Conservation (phyloP, 2,888 invertebrate genomes). For the Harpalus rubripes region DNA sequence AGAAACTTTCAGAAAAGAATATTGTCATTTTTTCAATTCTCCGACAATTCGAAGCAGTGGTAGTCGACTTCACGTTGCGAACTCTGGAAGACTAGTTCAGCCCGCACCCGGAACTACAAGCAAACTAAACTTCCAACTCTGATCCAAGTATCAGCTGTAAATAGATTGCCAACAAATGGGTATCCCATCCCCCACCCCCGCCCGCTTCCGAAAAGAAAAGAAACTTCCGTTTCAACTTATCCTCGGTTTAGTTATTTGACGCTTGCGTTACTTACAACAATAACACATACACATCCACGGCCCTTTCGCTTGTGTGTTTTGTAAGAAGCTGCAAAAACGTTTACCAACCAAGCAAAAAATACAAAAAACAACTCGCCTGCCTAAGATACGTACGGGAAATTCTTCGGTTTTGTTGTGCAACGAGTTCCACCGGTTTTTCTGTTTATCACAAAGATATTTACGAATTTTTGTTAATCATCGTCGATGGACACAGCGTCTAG, state of each 20-base stretch:
- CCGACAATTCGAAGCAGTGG: too few species aligned
- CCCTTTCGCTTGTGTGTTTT: constrained; percentile 31
- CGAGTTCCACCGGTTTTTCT: constrained; percentile 12
- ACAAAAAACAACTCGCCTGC: constrained; percentile 28
- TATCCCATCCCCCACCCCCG: constrained; percentile 26
- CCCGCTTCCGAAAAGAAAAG: constrained; percentile 54
- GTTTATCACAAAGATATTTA: constrained; percentile 28
- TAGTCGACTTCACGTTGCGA: constrained; percentile 25
- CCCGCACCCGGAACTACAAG: constrained; percentile 55
- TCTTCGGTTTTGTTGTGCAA: constrained; percentile 24
- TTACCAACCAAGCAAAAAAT: constrained; percentile 37
- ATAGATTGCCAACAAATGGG: constrained; percentile 66
- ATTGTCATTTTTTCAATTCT: too few species aligned
- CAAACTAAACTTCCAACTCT: constrained; percentile 66
- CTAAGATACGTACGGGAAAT: constrained; percentile 46
- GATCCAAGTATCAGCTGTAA: constrained; percentile 67
- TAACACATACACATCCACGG: constrained; percentile 50
- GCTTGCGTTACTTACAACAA: constrained; percentile 61
- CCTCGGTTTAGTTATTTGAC: constrained; percentile 64
- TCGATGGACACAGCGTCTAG: not conserved
- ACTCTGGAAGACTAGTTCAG: constrained; percentile 20
- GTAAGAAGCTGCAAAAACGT: constrained; percentile 35
- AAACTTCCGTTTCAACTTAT: constrained; percentile 65
- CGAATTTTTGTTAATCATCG: constrained; percentile 33
- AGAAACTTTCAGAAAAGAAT: not conserved